Base-by-base conservation (phyloP, 2,113 vertebrate genomes). In the Myiozetetes cayanensis region DNA sequence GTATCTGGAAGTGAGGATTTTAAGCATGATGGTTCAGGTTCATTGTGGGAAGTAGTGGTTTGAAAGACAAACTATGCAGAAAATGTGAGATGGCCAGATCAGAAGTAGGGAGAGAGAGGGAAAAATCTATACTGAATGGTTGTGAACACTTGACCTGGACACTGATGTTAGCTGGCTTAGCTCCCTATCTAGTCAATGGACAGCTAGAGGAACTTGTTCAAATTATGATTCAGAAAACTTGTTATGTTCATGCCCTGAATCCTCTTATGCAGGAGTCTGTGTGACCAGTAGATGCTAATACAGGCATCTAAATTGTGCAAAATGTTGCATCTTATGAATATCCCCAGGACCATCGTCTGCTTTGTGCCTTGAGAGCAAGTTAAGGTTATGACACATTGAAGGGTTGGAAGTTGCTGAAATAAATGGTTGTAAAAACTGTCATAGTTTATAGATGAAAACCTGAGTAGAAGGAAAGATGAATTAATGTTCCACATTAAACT, bases 121-220 rank as follows among this genome's bases (percentile, higher is more conserved):
- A 17, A 30, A 61, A 59, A 19, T 12, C 14, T 0, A 1, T 71
- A 1, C 8, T 30, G 4, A 28, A 22, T 28, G 24, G 4, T 50
- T 90, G 25, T 76, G 18, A 73, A 16, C 11, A 9, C 15, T 52
- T 35, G 39, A 39, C 41, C 14, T n/a, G 46, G 33, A n/a, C 3
- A 1, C 30, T 46, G 47, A 21, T 44, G 12, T 49, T 63, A 41
- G 44, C 66, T 85, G 61, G 8, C 52, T 47, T 14, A 39, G 14
- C 55, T 78, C 50, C 20, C 22, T 55, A 1, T 75, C 22, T 50
- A 16, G 28, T 52, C 46, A 68, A 2, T 17, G 58, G 18, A 4
- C 25, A 85, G 27, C 0, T 1, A 68, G 24, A 63, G 33, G 49
- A 73, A 46, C 31, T 65, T 23, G 41, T 77, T 49, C 22, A 66